A percentile compares a stretch with the other conserved stretches of the same genome.
Conservation (phyloP, 2,113 vertebrate species). For the Cichladusa arquata region DNA sequence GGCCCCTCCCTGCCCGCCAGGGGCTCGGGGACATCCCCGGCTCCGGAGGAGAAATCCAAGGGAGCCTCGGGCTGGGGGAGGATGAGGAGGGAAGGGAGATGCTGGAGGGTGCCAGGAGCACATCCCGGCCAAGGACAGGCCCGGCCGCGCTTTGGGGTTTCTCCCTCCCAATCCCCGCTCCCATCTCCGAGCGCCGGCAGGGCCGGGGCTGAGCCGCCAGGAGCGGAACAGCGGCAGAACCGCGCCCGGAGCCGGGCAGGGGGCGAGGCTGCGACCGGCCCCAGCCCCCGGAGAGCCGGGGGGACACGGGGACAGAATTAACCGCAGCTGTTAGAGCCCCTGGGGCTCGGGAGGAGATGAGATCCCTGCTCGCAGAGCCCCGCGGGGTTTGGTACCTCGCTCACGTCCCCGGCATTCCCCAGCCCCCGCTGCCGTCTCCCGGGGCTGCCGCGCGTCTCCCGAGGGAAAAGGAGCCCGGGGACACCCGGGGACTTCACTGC, state of each 20-base stretch:
- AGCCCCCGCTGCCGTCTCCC: background rate
- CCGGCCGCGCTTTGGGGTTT: rapidly evolving
- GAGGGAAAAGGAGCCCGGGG: background rate
- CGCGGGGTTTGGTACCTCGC: background rate
- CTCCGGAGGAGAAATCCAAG: background rate
- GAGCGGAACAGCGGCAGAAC: background rate
- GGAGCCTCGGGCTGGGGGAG: background rate
- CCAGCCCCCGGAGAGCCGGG: background rate
- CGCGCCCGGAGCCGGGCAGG: background rate
- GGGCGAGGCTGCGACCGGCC: rapidly evolving
- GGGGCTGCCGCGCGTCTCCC: background rate
- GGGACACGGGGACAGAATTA: rapidly evolving
- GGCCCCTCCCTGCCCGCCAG: rapidly evolving
- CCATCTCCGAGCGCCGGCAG: rapidly evolving
- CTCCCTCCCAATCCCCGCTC: background rate
- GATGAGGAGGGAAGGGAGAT: background rate
- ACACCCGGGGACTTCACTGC: background rate
- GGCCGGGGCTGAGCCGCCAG: rapidly evolving
- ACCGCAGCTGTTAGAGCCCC: rapidly evolving
- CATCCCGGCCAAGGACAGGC: background rate
- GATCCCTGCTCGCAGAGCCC: background rate
- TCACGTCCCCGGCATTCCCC: conserved; percentile 46
- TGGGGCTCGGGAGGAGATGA: background rate
- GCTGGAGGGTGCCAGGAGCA: background rate
- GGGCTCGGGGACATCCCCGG: rapidly evolving